These are phyloP conservation scores for Zelostemma sp. DNA, from an alignment of 1,140 invertebrate species.

Conservation along the genomic window DNA sequence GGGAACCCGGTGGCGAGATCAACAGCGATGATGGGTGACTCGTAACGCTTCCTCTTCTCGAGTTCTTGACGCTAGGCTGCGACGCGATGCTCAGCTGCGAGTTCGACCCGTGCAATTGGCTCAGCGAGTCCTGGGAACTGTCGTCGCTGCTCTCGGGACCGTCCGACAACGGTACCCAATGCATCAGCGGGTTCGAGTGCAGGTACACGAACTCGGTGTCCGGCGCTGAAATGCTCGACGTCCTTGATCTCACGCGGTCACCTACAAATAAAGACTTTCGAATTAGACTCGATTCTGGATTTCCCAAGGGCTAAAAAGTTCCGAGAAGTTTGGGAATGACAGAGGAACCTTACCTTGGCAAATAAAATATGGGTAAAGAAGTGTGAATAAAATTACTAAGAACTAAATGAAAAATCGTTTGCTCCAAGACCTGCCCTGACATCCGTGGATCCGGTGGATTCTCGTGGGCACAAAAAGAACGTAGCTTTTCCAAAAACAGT, in stretches of 20 bases:
- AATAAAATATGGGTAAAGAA: no score
- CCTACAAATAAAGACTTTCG: constrained; percentile 43
- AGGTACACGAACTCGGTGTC: constrained; percentile 73
- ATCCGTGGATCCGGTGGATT: constrained; percentile 30
- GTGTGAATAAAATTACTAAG: no score
- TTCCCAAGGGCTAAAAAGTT: no score
- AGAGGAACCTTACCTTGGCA: no score
- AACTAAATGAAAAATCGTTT: constrained; percentile 14
- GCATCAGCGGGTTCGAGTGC: constrained; percentile 70
- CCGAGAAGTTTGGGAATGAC: no score
- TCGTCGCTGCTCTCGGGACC: constrained; percentile 52
- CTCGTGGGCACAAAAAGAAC: no score
- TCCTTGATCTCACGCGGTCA: constrained; percentile 45
- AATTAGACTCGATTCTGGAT: no score
- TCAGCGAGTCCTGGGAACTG: constrained; percentile 59
- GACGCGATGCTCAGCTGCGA: constrained; percentile 63
- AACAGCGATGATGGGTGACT: constrained; percentile 51
- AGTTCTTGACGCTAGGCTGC: constrained; percentile 42
- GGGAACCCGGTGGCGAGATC: constrained; percentile 57
- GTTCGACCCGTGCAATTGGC: constrained; percentile 60
- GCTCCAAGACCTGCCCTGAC: constrained; percentile 56
- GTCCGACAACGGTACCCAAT: constrained; percentile 69
- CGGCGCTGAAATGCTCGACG: constrained; percentile 44
- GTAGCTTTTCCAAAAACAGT: no score
- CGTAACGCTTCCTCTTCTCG: constrained; percentile 25